A percentile compares a stretch with the other conserved stretches of the same genome.
phyloP scores from a whole-genome alignment of 23 tunicate species.

The Trididemnum nubilum region DNA sequence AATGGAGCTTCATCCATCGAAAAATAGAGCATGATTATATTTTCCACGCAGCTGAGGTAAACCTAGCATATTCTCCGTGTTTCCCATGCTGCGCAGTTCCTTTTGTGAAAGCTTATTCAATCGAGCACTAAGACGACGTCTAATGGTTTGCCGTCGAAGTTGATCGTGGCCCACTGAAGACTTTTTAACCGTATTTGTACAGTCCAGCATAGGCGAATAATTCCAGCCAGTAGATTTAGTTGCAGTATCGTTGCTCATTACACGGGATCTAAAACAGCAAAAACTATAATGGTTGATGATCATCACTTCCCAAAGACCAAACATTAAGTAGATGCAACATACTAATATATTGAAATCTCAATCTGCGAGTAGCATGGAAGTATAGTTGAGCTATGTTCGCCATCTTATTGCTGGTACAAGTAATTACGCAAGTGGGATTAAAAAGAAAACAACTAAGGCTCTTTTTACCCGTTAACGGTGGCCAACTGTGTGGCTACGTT shows the following conservation, averaged over 20 bases:
- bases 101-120: background rate
- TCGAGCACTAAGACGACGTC: constrained; percentile 7
- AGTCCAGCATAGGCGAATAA: background rate
- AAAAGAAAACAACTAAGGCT: no score
- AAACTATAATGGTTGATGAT: no score
- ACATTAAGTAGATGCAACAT: no score
- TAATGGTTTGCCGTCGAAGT: background rate
- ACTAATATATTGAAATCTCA: no score
- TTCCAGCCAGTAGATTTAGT: background rate
- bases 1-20: constrained; percentile 7
- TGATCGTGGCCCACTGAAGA: background rate
- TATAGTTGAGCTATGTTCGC: no score
- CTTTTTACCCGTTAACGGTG: no score
- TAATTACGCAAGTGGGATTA: no score
- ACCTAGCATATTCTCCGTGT: background rate
- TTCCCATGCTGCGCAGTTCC: background rate
- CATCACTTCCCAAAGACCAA: no score
- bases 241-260: background rate
- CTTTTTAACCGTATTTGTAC: background rate
- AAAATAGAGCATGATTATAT: constrained; percentile 17
- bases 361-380: no score
- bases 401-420: no score
- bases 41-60: background rate
- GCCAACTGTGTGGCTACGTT: no score
- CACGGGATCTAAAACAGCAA: background rate